Evolutionary conservation across 2,888 invertebrate genomes (phyloP).

Genomic region (Trypoxylon attenuatum): DNA sequence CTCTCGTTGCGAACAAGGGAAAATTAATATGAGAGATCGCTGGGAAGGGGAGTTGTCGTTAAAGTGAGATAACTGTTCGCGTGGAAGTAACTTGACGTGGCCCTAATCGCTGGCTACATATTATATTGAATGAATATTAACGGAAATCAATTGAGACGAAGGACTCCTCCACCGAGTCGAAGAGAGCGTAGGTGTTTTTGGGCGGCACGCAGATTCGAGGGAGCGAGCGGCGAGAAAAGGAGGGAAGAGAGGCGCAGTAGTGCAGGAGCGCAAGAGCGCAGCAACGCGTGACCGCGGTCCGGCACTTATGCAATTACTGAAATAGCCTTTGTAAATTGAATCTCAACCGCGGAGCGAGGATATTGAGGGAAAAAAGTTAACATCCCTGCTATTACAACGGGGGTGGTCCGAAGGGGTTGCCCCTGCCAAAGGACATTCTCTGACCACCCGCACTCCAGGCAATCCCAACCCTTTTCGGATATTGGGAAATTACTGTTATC

Average conservation of each 20-base stretch:
- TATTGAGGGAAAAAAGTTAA: slow-evolving; percentile 53
- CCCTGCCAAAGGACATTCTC: slow-evolving; percentile 28
- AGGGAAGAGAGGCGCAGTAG: too few relatives aligned
- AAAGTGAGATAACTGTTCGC: neutral
- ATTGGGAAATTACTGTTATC: slow-evolving; percentile 47
- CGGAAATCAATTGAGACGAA: neutral
- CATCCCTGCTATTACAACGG: slow-evolving; percentile 44
- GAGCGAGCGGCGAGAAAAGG: too few relatives aligned
- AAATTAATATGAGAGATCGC: neutral
- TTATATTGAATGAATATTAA: neutral
- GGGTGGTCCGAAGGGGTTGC: slow-evolving; percentile 30
- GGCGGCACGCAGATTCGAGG: too few relatives aligned
- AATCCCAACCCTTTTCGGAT: slow-evolving; percentile 54
- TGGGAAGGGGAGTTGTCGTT: neutral
- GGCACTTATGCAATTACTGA: slow-evolving; percentile 60
- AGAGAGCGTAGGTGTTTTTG: too few relatives aligned
- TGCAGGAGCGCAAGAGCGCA: slow-evolving; percentile 37
- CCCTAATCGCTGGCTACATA: neutral
- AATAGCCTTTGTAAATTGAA: slow-evolving; percentile 63
- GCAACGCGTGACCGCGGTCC: slow-evolving; percentile 51
- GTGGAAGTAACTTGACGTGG: neutral
- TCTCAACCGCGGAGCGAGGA: slow-evolving; percentile 49
- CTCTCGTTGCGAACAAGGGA: neutral
- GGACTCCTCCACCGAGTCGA: neutral
- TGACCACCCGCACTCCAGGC: slow-evolving; percentile 43